A percentile compares a stretch with the other conserved stretches of the same genome.
Conservation (phyloP, 92 coral and sea anemone species). For the Zoanthus sansibaricus region DNA sequence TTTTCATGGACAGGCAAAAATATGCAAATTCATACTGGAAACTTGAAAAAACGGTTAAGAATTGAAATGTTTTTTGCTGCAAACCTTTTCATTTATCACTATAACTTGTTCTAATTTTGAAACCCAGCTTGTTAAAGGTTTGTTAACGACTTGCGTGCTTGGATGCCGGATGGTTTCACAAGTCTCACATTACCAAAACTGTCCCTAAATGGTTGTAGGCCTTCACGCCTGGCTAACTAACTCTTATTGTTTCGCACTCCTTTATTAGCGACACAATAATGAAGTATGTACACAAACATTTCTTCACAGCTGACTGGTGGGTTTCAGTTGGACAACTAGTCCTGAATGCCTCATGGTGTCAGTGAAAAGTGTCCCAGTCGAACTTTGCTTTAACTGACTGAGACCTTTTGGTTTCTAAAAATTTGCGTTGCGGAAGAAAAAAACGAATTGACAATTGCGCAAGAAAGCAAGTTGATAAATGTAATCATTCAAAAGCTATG, state of each 20-base stretch:
- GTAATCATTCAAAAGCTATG: neutral
- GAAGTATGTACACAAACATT: conserved; percentile 8
- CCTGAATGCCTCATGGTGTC: neutral
- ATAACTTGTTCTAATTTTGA: too few relatives aligned
- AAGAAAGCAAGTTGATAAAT: conserved; percentile 3
- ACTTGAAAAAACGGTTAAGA: too few relatives aligned
- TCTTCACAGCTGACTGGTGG: conserved; percentile 23
- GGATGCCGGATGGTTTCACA: neutral
- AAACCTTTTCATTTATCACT: too few relatives aligned
- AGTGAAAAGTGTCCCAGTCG: neutral
- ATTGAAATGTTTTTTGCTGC: too few relatives aligned
- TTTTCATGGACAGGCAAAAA: too few relatives aligned
- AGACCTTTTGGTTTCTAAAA: neutral
- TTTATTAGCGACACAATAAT: neutral
- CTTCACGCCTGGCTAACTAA: conserved; percentile 36
- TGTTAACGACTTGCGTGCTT: too few relatives aligned
- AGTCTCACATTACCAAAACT: neutral
- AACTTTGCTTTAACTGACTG: conserved; percentile 7
- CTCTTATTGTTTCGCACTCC: neutral
- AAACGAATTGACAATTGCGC: conserved; percentile 11
- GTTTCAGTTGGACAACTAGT: neutral
- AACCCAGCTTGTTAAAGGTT: too few relatives aligned
- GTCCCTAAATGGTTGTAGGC: neutral
- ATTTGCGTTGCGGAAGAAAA: conserved; percentile 29
- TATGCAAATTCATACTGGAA: too few relatives aligned